Conservation (phyloP, 23 tunicate species). For the Trididemnum clinides region DNA sequence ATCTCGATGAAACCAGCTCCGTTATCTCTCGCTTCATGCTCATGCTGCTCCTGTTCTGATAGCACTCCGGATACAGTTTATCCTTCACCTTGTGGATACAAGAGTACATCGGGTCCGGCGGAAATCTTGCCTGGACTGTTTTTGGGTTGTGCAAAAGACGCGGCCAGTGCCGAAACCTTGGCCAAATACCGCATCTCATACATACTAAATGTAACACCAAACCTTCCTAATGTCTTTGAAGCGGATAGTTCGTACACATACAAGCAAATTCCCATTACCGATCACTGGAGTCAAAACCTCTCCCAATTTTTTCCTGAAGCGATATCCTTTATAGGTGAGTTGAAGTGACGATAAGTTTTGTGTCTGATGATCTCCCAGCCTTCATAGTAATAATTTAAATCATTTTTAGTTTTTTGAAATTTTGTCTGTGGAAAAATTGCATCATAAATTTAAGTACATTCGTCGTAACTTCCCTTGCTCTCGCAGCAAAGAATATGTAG, state of each 20-base stretch:
- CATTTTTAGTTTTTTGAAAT: not conserved
- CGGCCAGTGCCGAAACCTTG: conserved; percentile 73
- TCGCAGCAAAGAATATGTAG: too few species aligned
- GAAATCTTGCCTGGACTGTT: conserved; percentile 84
- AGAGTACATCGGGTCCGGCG: conserved; percentile 61
- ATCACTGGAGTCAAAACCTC: conserved; percentile 97
- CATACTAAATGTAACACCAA: conserved; percentile 92
- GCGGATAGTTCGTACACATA: conserved; percentile 64
- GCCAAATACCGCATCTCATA: conserved; percentile 73
- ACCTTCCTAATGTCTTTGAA: conserved; percentile 92
- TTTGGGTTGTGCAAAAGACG: conserved; percentile 93
- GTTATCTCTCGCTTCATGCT: conserved; percentile 9
- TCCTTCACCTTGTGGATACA: conserved; percentile 62
- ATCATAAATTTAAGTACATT: too few species aligned
- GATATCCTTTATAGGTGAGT: conserved; percentile 93
- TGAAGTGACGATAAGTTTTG: too few species aligned
- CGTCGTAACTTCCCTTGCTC: too few species aligned
- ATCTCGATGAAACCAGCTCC: conserved; percentile 38
- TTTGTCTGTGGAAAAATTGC: not conserved
- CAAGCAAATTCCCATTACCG: conserved; percentile 95
- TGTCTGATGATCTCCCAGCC: too few species aligned
- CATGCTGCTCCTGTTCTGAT: conserved; percentile 27
- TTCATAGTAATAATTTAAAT: too few species aligned
- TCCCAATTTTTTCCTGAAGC: conserved; percentile 97
- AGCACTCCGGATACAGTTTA: conserved; percentile 7